Conservation (phyloP, 2,888 invertebrate species). For the Uropetala carovei region DNA sequence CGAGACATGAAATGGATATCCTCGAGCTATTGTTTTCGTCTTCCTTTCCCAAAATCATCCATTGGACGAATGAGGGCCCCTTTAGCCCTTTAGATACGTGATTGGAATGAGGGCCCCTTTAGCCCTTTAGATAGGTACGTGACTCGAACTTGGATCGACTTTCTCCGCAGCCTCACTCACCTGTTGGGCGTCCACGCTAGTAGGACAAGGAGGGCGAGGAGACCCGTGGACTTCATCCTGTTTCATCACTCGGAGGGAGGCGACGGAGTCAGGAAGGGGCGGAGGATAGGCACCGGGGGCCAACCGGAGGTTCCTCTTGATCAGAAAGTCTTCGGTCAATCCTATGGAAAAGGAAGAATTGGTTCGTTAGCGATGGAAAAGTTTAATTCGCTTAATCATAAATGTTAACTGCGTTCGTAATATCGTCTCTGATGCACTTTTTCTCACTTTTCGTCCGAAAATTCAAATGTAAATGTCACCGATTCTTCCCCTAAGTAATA, state of each 20-base stretch:
- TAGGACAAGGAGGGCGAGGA: conserved; percentile 14
- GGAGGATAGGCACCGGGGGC: neutral
- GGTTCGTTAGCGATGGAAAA: neutral
- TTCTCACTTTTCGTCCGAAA: too few relatives aligned
- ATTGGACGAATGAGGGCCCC: conserved; percentile 39
- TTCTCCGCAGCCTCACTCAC: neutral
- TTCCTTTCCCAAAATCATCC: neutral
- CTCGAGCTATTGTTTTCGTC: neutral
- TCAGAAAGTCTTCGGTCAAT: neutral
- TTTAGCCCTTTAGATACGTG: neutral
- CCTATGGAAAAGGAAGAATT: neutral
- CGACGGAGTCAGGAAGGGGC: neutral
- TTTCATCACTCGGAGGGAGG: conserved; percentile 17
- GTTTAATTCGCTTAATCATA: too few relatives aligned
- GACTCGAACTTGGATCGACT: conserved; percentile 33
- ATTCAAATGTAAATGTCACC: too few relatives aligned
- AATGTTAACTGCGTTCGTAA: too few relatives aligned
- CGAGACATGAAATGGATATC: neutral
- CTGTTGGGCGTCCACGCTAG: conserved; percentile 41
- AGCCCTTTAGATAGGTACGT: neutral
- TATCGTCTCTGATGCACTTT: too few relatives aligned
- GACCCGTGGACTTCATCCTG: conserved; percentile 47
- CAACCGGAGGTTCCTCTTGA: too few relatives aligned
- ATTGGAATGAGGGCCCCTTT: conserved; percentile 26
- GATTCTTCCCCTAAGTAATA: too few relatives aligned